These are phyloP conservation scores for Tinamus major DNA, from an alignment of 2,797 vertebrate genomes.

Conservation along the genomic window DNA sequence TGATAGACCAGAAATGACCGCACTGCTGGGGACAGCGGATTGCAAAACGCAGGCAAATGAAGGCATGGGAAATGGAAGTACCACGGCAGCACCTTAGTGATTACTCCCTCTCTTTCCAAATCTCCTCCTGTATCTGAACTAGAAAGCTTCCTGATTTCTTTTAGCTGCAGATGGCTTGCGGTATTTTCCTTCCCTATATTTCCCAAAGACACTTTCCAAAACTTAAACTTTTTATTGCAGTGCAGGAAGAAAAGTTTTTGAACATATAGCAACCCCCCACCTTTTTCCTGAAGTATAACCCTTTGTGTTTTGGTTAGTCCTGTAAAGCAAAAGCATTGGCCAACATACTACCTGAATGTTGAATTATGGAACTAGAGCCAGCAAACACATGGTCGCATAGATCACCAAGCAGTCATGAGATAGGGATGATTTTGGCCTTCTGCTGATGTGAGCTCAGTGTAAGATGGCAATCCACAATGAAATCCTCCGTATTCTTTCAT, in stretches of 20 bases:
- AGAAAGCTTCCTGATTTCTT: background rate
- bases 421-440: background rate
- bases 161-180: background rate
- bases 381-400: fast-evolving
- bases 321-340: background rate
- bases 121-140: background rate
- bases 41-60: slow-evolving; percentile 44
- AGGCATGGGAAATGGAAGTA: background rate
- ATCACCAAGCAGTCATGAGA: background rate
- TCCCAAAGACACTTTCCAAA: background rate
- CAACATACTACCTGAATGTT: background rate
- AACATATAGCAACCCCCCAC: background rate
- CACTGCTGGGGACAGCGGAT: background rate
- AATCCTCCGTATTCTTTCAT: background rate
- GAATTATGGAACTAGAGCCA: background rate
- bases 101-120: background rate
- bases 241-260: background rate
- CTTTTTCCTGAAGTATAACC: background rate
- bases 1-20: slow-evolving; percentile 29
- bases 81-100: background rate
- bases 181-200: background rate
- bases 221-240: background rate
- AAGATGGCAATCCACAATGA: background rate
- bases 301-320: background rate
- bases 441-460: background rate